Conservation (phyloP, 1,140 invertebrate species). For the Drosophila nigromelanica region DNA sequence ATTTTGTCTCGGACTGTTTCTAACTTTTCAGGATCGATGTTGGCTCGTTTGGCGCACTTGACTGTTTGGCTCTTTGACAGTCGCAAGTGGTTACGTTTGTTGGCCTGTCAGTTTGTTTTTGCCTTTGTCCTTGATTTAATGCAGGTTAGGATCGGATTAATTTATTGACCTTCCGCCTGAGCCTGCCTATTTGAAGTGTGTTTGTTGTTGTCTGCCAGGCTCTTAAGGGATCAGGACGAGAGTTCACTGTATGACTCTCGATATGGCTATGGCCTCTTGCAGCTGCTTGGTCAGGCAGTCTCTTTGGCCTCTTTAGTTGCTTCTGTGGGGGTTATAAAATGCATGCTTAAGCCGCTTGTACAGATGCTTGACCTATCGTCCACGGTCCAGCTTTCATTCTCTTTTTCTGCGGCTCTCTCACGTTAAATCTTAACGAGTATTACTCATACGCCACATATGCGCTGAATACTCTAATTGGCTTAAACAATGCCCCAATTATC, state of each 20-base stretch:
- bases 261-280: background rate
- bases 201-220: background rate
- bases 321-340: background rate
- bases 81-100: conserved; percentile 3
- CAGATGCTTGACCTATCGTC: conserved; percentile 10
- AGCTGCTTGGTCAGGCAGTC: too few species aligned
- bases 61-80: conserved; percentile 9
- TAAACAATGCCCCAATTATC: conserved; percentile 76
- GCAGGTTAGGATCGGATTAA: background rate
- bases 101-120: background rate
- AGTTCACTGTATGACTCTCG: background rate
- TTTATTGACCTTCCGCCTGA: conserved; percentile 6
- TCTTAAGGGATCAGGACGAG: background rate
- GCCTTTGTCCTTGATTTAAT: background rate
- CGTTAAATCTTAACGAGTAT: conserved; percentile 40
- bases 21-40: background rate
- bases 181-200: background rate
- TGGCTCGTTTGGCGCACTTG: background rate
- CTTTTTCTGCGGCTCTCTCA: background rate
- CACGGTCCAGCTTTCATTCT: background rate
- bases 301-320: background rate
- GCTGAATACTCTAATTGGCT: conserved; percentile 76
- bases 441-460: conserved; percentile 57
- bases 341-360: background rate
- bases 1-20: background rate